phyloP scores from a whole-genome alignment of 2,797 vertebrate species.

The Enteromius thamalakanensis region DNA sequence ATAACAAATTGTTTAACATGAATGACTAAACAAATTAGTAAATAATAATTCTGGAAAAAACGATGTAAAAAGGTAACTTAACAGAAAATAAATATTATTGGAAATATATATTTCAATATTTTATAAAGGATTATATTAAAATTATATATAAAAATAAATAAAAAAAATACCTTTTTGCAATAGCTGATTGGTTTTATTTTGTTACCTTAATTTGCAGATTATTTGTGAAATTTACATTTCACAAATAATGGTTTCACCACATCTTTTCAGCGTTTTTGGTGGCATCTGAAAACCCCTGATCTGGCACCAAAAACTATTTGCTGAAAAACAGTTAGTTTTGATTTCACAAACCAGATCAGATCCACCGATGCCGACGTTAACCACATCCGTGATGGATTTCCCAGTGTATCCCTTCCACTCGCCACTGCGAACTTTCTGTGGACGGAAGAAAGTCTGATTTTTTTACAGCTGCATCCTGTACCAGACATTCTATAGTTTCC shows the following conservation, averaged over 20 bases:
- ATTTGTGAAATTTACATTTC: not conserved
- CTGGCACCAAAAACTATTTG: not conserved
- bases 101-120: not conserved
- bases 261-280: not conserved
- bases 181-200: too few species aligned
- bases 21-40: not conserved
- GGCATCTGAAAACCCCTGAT: not conserved
- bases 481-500: not conserved
- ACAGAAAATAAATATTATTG: not conserved
- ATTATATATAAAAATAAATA: too few species aligned
- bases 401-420: constrained; percentile 96
- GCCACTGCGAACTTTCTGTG: constrained; percentile 89
- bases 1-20: not conserved
- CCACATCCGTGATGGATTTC: constrained; percentile 93
- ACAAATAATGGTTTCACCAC: too few species aligned
- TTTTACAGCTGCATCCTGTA: not conserved
- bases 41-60: not conserved
- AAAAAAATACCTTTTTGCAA: too few species aligned
- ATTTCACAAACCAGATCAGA: constrained; percentile 88
- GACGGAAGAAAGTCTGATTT: not conserved
- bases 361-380: constrained; percentile 95
- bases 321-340: not conserved
- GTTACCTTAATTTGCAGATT: not conserved
- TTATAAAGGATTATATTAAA: too few species aligned
- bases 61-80: not conserved